Percentiles rank a stretch among this genome's conserved stretches.
These are phyloP conservation scores for Neodiprion lecontei DNA, from an alignment of 1,140 invertebrate species.

Conservation along the genomic window DNA sequence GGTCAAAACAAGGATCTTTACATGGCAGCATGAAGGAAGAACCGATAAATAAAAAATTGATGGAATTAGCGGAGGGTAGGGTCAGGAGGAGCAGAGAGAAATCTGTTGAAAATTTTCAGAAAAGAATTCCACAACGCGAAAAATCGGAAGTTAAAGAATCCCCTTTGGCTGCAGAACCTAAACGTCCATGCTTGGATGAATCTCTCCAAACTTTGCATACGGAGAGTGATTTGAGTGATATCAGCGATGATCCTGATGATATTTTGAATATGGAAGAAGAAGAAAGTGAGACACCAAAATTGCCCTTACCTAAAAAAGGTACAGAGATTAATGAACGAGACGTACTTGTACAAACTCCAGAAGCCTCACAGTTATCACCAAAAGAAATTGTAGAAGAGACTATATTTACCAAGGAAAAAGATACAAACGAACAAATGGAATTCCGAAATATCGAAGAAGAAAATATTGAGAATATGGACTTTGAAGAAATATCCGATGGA, in stretches of 20 bases:
- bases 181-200: constrained; percentile 57
- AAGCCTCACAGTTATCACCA: constrained; percentile 32
- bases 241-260: constrained; percentile 86
- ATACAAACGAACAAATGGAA: constrained; percentile 35
- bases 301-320: constrained; percentile 43
- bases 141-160: constrained; percentile 53
- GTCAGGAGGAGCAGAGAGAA: constrained; percentile 52
- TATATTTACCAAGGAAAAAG: constrained; percentile 42
- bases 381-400: constrained; percentile 36
- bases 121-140: constrained; percentile 37
- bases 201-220: constrained; percentile 66
- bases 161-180: constrained; percentile 58
- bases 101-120: constrained; percentile 49
- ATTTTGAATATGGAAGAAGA: constrained; percentile 81
- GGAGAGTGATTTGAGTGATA: constrained; percentile 82
- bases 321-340: not conserved
- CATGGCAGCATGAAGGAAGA: constrained; percentile 60
- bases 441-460: constrained; percentile 67
- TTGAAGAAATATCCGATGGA: constrained; percentile 90
- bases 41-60: constrained; percentile 60
- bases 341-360: not conserved
- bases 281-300: constrained; percentile 26
- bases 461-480: constrained; percentile 79
- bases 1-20: constrained; percentile 50
- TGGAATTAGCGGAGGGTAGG: constrained; percentile 58